Conservation (phyloP, 2,797 vertebrate genomes). For the Heteromormyrus szaboi region DNA sequence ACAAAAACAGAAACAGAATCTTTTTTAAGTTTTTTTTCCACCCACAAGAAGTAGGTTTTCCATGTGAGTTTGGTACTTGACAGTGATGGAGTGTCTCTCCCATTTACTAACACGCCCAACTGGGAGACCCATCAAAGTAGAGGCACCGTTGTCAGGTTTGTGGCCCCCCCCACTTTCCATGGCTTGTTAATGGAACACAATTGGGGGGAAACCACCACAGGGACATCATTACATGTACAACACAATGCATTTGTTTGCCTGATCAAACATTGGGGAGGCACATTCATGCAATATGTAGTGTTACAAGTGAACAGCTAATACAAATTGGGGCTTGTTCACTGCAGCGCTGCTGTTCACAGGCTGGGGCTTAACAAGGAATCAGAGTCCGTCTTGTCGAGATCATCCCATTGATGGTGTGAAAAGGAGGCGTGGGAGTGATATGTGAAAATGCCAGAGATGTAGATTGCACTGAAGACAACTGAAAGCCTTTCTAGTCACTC, state of each 20-base stretch:
- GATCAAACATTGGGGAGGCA: slow-evolving; percentile 41
- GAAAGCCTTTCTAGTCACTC: slow-evolving; percentile 32
- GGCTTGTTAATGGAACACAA: slow-evolving; percentile 40
- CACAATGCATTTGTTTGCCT: slow-evolving; percentile 36
- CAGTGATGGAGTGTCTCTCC: slow-evolving; percentile 35
- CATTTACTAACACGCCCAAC: slow-evolving; percentile 31
- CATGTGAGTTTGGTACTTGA: slow-evolving; percentile 31
- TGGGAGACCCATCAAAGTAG: slow-evolving; percentile 39
- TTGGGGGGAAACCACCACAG: slow-evolving; percentile 11
- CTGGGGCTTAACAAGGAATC: neutral
- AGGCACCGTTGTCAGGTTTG: slow-evolving; percentile 24
- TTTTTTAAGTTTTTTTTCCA: slow-evolving; percentile 21
- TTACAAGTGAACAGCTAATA: slow-evolving; percentile 35
- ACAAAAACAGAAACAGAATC: slow-evolving; percentile 28
- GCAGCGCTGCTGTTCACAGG: slow-evolving; percentile 22
- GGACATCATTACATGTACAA: slow-evolving; percentile 33
- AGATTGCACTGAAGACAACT: slow-evolving; percentile 31
- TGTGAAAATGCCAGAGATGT: slow-evolving; percentile 22
- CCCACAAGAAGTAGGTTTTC: slow-evolving; percentile 27
- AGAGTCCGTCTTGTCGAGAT: slow-evolving; percentile 24
- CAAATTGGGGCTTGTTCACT: slow-evolving; percentile 27
- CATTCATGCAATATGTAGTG: slow-evolving; percentile 42
- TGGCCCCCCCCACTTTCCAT: slow-evolving; percentile 26
- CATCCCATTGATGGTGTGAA: slow-evolving; percentile 33
- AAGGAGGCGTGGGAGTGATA: slow-evolving; percentile 22